Evolutionary conservation across 2,113 vertebrate genomes (phyloP), one percentile per base, ranked within the genome.

Genomic region (Dromaius novaehollandiae): DNA sequence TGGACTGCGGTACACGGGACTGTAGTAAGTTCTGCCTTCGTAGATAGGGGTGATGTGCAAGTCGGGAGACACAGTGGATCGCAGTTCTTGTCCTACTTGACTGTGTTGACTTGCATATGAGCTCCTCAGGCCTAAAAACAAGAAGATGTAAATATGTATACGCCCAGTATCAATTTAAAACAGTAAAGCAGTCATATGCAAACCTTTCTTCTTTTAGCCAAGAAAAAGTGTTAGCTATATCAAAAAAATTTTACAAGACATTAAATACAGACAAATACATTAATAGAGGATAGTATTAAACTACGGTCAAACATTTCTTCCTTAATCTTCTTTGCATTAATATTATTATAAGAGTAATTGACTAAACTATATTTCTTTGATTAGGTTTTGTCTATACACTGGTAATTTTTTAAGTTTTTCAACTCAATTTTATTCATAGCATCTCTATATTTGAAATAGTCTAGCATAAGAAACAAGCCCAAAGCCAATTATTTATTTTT

Each of bases 41-140:
- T 99, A 99, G 95, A 99, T 99, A 16, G 99, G 99, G 30, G 99
- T 99, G 79, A 99, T 99, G 96, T 99, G 99, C 94, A 99, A 86
- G 87, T 99, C 99, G 0, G 99, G 99, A 92, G 99, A 99, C 73
- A 99, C 98, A 6, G 98, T n/a, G 4, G 99, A 98, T 58, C 99
- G 98, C 16, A 99, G 76, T 44, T 99, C 99, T 81, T 98, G 99
- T 22, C 99, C 99, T 40, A 99, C 98, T 53, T 99, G 99, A 88
- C 99, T 99, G 97, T 99, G 99, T 46, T 99, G 99, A 97, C 99
- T 99, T 26, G 99, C 98, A 18, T 99, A 99, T 4, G 99, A 99
- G 36, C 98, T 99, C 96, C 99, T 98, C 56, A 99, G 98, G 79
- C 99, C 99, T 99, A 91, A 19, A 96, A 96, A 34, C 82, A 82